These are phyloP conservation scores for Cyphomyrus discorhynchus DNA, from an alignment of 2,113 vertebrate genomes.

Conservation along the genomic window DNA sequence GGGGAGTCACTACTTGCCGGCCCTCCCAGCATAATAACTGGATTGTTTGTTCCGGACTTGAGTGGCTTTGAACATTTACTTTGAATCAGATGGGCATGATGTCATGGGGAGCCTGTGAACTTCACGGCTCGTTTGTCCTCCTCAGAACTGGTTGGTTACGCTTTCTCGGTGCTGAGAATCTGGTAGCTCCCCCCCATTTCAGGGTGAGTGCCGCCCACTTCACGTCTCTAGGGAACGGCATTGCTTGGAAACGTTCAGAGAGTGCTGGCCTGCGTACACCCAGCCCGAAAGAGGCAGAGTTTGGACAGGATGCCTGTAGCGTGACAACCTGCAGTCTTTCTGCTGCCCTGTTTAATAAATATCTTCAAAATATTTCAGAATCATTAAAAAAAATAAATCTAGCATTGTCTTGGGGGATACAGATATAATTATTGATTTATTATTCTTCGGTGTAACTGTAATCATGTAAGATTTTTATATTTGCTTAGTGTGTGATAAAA, in stretches of 20 bases:
- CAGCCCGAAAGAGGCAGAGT: not conserved
- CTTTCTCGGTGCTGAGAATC: slow-evolving; percentile 10
- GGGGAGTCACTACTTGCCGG: not conserved
- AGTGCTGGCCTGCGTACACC: not conserved
- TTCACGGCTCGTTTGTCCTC: slow-evolving; percentile 13
- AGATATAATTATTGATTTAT: not conserved
- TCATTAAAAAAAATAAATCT: not conserved
- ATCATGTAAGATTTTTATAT: not conserved
- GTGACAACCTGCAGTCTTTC: not conserved
- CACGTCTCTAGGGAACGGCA: not conserved
- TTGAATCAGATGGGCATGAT: not conserved
- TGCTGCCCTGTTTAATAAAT: not conserved
- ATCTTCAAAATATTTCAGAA: not conserved
- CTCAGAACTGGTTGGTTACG: slow-evolving; percentile 25
- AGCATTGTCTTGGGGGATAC: not conserved
- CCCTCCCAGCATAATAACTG: not conserved
- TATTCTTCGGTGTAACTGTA: not conserved
- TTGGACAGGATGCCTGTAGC: not conserved
- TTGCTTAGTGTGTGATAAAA: not conserved
- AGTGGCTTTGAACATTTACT: not conserved
- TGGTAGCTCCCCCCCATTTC: slow-evolving; percentile 19
- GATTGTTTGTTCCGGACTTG: not conserved
- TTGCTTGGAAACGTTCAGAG: not conserved
- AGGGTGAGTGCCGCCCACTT: not conserved
- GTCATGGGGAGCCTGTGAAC: slow-evolving; percentile 6